Evolutionary conservation across 2,888 invertebrate genomes (phyloP).

Genomic region (Congeria kusceri): DNA sequence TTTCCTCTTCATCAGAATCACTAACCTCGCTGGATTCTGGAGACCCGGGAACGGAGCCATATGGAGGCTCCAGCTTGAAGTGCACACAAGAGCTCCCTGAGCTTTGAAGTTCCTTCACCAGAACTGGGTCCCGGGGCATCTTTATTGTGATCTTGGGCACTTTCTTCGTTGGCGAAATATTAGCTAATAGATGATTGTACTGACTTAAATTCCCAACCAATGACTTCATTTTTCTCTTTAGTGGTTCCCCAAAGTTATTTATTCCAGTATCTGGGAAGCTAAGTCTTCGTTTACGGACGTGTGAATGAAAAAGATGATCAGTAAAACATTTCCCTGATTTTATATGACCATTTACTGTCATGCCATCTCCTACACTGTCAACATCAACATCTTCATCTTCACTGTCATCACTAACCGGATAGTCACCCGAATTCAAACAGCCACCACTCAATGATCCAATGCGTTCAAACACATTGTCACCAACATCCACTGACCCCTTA

Average conservation of each 20-base stretch:
- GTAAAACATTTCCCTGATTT: conserved; percentile 5
- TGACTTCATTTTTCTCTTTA: conserved; percentile 35
- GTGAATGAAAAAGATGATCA: conserved; percentile 9
- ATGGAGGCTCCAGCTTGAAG: conserved; percentile 63
- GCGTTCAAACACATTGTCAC: conserved; percentile 60
- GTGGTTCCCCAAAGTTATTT: conserved; percentile 43
- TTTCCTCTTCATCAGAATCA: conserved; percentile 62
- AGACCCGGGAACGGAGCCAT: conserved; percentile 43
- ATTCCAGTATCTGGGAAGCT: conserved; percentile 47
- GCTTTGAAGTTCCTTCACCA: conserved; percentile 67
- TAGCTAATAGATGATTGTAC: conserved; percentile 46
- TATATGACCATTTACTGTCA: conserved; percentile 5
- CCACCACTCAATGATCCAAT: conserved; percentile 26
- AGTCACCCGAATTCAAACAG: conserved; percentile 15
- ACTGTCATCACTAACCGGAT: conserved; percentile 1
- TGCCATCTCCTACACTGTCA: conserved; percentile 33
- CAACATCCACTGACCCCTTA: conserved; percentile 2
- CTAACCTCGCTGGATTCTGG: conserved; percentile 57
- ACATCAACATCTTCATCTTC: conserved; percentile 47
- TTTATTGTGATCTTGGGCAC: conserved; percentile 74
- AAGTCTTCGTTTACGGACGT: conserved; percentile 44
- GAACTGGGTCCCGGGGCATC: conserved; percentile 70
- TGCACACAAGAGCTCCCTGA: conserved; percentile 60
- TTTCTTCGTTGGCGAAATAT: conserved; percentile 54
- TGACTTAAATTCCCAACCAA: conserved; percentile 34